phyloP scores from a whole-genome alignment of 64 coral and sea anemone genomes.

The Montipora cactus region DNA sequence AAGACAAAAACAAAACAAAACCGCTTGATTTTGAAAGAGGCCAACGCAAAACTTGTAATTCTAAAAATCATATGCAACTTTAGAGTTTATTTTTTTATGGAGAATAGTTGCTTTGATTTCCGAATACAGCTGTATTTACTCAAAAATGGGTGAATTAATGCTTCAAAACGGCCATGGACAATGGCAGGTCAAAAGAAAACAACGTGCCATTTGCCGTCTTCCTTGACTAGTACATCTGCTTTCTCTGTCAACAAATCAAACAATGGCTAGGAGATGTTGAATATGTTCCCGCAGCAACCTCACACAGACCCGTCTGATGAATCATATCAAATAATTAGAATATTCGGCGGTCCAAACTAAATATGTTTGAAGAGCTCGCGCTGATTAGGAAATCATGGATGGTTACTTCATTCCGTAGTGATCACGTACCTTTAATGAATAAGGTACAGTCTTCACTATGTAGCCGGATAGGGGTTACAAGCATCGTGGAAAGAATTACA shows the following conservation, averaged over 20 bases:
- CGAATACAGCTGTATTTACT: conserved; percentile 89
- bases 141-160: conserved; percentile 88
- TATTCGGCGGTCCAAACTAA: conserved; percentile 16
- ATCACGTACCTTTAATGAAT: not conserved
- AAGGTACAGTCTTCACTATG: not conserved
- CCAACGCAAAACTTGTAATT: not conserved
- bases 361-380: conserved; percentile 16
- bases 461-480: not conserved
- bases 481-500: not conserved
- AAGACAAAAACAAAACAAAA: not conserved
- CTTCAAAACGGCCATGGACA: conserved; percentile 61
- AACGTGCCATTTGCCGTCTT: conserved; percentile 76
- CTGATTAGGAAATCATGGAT: not conserved
- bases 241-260: conserved; percentile 69
- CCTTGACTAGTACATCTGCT: conserved; percentile 83
- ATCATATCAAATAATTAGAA: conserved; percentile 71
- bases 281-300: conserved; percentile 55
- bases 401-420: not conserved
- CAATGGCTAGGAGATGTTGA: conserved; percentile 43
- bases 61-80: not conserved
- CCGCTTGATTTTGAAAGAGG: not conserved
- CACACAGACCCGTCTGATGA: conserved; percentile 51
- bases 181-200: conserved; percentile 63
- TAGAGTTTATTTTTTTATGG: not conserved
- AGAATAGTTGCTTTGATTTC: conserved; percentile 60